These are phyloP conservation scores for Iphiclides podalirius DNA, from an alignment of 2,888 invertebrate genomes.

Conservation along the genomic window DNA sequence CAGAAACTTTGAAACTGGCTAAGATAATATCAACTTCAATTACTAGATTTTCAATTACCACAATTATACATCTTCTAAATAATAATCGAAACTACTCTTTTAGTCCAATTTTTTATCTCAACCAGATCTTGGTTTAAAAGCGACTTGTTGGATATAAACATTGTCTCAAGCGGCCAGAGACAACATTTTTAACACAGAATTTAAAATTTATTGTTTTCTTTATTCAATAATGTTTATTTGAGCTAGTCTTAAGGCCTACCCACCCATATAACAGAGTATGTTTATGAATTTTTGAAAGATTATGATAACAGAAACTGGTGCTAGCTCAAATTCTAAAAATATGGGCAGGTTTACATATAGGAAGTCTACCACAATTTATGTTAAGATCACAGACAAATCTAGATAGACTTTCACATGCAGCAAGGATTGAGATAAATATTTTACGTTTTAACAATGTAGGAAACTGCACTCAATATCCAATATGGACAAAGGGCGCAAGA, in stretches of 20 bases:
- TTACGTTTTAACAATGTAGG: slow-evolving; percentile 76
- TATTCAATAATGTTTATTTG: slow-evolving; percentile 40
- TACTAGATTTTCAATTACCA: slow-evolving; percentile 10
- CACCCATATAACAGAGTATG: slow-evolving; percentile 52
- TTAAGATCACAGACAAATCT: slow-evolving; percentile 70
- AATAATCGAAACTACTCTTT: slow-evolving; percentile 21
- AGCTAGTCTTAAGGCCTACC: slow-evolving; percentile 68
- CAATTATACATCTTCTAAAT: slow-evolving; percentile 15
- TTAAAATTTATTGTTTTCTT: slow-evolving; percentile 33
- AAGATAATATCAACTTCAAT: slow-evolving; percentile 27
- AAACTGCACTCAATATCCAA: slow-evolving; percentile 71
- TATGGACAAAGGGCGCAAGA: slow-evolving; percentile 70
- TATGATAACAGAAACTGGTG: slow-evolving; percentile 52
- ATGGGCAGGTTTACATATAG: slow-evolving; percentile 56
- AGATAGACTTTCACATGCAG: slow-evolving; percentile 68
- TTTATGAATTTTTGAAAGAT: slow-evolving; percentile 28
- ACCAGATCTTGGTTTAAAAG: slow-evolving; percentile 38
- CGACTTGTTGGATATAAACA: slow-evolving; percentile 56
- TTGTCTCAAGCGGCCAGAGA: slow-evolving; percentile 68
- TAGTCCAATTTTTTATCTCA: slow-evolving; percentile 37
- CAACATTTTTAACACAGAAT: slow-evolving; percentile 55
- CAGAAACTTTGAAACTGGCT: slow-evolving; percentile 28
- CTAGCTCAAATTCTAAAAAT: slow-evolving; percentile 61
- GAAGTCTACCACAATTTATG: slow-evolving; percentile 78
- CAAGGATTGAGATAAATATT: slow-evolving; percentile 74